These are phyloP conservation scores for Cremastobaeus sp. DNA, from an alignment of 2,888 invertebrate genomes.

Conservation along the genomic window DNA sequence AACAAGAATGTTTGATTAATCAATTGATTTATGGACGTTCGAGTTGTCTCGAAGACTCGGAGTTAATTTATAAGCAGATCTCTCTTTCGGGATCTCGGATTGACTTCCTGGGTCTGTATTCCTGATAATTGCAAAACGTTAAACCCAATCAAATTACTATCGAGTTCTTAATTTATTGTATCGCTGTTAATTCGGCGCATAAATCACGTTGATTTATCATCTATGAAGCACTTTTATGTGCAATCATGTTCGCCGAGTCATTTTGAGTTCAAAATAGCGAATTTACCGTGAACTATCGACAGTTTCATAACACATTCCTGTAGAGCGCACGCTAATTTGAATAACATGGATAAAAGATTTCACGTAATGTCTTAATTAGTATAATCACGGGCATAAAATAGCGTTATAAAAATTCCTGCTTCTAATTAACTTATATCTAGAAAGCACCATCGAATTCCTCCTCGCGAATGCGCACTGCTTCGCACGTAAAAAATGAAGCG, in stretches of 20 bases:
- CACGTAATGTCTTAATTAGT: slow-evolving; percentile 44
- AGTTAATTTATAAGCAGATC: too few species aligned
- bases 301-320: slow-evolving; percentile 6
- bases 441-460: slow-evolving; percentile 12
- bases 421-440: slow-evolving; percentile 28
- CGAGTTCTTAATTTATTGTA: too few species aligned
- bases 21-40: too few species aligned
- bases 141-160: too few species aligned
- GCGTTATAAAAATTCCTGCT: slow-evolving; percentile 33
- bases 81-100: too few species aligned
- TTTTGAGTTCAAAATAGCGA: slow-evolving; percentile 1
- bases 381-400: slow-evolving; percentile 19
- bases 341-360: slow-evolving; percentile 26
- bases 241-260: neutral
- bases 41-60: too few species aligned
- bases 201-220: neutral
- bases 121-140: too few species aligned
- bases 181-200: too few species aligned
- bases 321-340: slow-evolving; percentile 32
- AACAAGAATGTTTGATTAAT: too few species aligned
- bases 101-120: too few species aligned
- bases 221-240: neutral
- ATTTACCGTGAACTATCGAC: slow-evolving; percentile 5
- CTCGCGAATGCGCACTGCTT: slow-evolving; percentile 6
- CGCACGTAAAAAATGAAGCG: neutral